Evolutionary conservation across 1,140 invertebrate species (phyloP), one percentile per base, ranked within the genome.

Genomic region (Teleopsis dalmanni): DNA sequence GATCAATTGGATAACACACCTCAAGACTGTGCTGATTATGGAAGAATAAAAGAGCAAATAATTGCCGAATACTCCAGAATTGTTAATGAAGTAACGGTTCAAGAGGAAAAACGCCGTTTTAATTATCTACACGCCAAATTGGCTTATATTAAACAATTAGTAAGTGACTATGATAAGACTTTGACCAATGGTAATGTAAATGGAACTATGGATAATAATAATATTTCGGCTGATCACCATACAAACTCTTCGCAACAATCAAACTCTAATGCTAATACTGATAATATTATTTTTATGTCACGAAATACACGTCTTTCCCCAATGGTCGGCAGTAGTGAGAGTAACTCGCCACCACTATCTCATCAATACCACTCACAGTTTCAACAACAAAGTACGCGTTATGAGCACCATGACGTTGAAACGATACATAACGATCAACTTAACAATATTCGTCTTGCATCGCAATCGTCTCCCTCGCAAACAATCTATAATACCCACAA

Each of bases 91-190:
- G 71, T 73, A 4, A 74, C 78, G 40, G 87, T 88, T 62, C 78
- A 83, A 56, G 76, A 81, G 50, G 79, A 83, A 52, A 86, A 85
- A 70, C 49, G 55, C 11, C 79, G 87, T 50, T 90, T 91, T 67
- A 78, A 87, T 51, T 92, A 90, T 71, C 76, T 95, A 55, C 90
- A 95, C 66, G 82, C 83, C 42, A 95, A 95, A 70, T 75, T 95
- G 68, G 85, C 85, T 50, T 86, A 93, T 70, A 92, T 95, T 65
- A 95, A 95, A 73, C 78, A 80, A 55, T 76, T 92, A 60, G 88
- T 95, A 14, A 63, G 76, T 46, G 86, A 91, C 19, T 94, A 87
- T 73, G 89, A 94, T 61, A 68, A 75, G 53, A 64, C 62, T 38
- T 60, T 73, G 50, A 60, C 62, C 31, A 57, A 54, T 51, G 58